These are phyloP conservation scores for Coregonus ussuriensis DNA, from an alignment of 2,797 vertebrate species.

Conservation along the genomic window DNA sequence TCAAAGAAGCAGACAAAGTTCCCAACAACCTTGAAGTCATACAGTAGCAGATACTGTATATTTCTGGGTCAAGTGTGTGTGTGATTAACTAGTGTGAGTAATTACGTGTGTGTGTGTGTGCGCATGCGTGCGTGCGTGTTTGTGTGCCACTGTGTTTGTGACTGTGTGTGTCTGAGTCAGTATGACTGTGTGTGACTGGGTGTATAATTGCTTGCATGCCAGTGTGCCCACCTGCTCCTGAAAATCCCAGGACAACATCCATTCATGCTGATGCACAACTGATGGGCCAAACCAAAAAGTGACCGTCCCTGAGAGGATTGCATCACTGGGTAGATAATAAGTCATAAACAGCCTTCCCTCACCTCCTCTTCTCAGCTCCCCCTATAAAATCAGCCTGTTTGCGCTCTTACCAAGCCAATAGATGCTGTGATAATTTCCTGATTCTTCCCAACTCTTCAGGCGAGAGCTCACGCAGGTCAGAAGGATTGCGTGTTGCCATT, in stretches of 20 bases:
- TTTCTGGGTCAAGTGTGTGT: too few relatives aligned
- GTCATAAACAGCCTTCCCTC: not conserved
- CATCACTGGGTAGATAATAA: not conserved
- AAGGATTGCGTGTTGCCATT: conserved; percentile 2
- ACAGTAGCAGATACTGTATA: too few relatives aligned
- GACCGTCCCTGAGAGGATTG: not conserved
- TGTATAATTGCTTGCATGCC: not conserved
- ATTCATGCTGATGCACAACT: not conserved
- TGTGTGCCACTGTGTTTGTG: too few relatives aligned
- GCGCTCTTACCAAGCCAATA: not conserved
- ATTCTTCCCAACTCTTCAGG: not conserved
- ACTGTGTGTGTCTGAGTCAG: too few relatives aligned
- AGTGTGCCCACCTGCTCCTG: not conserved
- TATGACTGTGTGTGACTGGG: too few relatives aligned
- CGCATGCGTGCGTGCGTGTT: too few relatives aligned
- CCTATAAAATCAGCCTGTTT: not conserved
- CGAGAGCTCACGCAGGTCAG: conserved; percentile 38
- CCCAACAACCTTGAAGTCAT: not conserved
- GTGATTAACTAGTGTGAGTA: too few relatives aligned
- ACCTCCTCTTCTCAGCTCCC: not conserved
- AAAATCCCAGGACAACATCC: not conserved
- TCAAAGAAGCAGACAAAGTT: not conserved
- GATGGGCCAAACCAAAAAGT: not conserved
- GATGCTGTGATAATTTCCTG: not conserved
- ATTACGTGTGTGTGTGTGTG: too few relatives aligned